phyloP scores from a whole-genome alignment of 2,797 vertebrate species.

The Rhinoraja longicauda region DNA sequence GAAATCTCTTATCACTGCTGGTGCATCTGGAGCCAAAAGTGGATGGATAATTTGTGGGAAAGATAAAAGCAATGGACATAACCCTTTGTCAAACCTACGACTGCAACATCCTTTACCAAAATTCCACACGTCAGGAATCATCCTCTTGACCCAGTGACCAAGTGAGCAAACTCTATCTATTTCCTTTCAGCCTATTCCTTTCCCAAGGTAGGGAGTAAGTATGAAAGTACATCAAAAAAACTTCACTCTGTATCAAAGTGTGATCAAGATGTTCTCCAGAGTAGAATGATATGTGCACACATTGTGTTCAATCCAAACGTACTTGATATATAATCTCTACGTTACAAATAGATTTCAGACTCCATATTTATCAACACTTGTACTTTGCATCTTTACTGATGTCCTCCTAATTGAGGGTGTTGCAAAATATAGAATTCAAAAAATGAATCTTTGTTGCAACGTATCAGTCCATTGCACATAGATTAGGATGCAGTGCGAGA shows the following conservation, averaged over 20 bases:
- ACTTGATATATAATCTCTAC: not conserved
- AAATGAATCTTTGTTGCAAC: not conserved
- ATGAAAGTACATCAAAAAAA: not conserved
- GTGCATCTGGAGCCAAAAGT: not conserved
- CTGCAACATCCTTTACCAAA: conserved; percentile 9
- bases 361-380: not conserved
- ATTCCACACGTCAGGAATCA: not conserved
- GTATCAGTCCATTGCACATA: no score
- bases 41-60: not conserved
- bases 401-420: not conserved
- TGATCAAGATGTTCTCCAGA: not conserved
- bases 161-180: not conserved
- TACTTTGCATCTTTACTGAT: not conserved
- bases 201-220: not conserved
- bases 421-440: not conserved
- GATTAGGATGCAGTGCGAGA: not conserved
- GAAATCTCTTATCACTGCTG: not conserved
- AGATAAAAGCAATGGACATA: conserved; percentile 5
- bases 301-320: not conserved
- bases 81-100: conserved; percentile 17
- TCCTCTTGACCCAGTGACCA: not conserved
- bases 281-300: not conserved
- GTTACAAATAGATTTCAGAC: not conserved
- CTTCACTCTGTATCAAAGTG: not conserved
- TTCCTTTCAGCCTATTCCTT: conserved; percentile 12